Evolutionary conservation across 2,888 invertebrate genomes (phyloP).

Genomic region (Atethmia centrago): DNA sequence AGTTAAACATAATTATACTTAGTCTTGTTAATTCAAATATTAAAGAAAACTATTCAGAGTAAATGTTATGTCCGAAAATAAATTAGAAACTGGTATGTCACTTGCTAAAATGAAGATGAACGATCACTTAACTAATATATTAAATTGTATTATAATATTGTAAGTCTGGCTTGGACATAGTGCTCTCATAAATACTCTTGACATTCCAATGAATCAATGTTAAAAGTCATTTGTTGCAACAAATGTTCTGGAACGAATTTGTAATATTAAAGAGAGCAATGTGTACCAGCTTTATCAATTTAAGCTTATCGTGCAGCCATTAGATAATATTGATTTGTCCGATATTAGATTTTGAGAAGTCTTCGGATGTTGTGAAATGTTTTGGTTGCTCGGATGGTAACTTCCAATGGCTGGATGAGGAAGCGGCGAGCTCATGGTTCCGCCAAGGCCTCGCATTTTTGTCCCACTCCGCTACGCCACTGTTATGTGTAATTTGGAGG

Average conservation of each 20-base stretch:
- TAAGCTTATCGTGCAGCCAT: slow-evolving; percentile 71
- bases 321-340: slow-evolving; percentile 60
- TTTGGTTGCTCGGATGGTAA: slow-evolving; percentile 47
- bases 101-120: slow-evolving; percentile 57
- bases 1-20: slow-evolving; percentile 21
- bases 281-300: slow-evolving; percentile 65
- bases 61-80: slow-evolving; percentile 1
- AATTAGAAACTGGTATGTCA: not conserved
- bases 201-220: slow-evolving; percentile 39
- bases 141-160: slow-evolving; percentile 38
- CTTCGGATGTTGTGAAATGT: slow-evolving; percentile 39
- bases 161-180: slow-evolving; percentile 55
- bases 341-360: slow-evolving; percentile 46
- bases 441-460: slow-evolving; percentile 81
- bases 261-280: slow-evolving; percentile 60
- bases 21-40: slow-evolving; percentile 5
- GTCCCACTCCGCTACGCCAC: slow-evolving; percentile 83
- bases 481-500: slow-evolving; percentile 91
- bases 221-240: slow-evolving; percentile 38
- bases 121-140: slow-evolving; percentile 31
- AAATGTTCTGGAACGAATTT: slow-evolving; percentile 42
- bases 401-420: slow-evolving; percentile 78
- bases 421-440: slow-evolving; percentile 73
- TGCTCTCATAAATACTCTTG: slow-evolving; percentile 51
- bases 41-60: not conserved